A percentile compares a stretch with the other conserved stretches of the same genome.
Conservation (phyloP, 2,113 vertebrate genomes). For the Paradisaea rubra region DNA sequence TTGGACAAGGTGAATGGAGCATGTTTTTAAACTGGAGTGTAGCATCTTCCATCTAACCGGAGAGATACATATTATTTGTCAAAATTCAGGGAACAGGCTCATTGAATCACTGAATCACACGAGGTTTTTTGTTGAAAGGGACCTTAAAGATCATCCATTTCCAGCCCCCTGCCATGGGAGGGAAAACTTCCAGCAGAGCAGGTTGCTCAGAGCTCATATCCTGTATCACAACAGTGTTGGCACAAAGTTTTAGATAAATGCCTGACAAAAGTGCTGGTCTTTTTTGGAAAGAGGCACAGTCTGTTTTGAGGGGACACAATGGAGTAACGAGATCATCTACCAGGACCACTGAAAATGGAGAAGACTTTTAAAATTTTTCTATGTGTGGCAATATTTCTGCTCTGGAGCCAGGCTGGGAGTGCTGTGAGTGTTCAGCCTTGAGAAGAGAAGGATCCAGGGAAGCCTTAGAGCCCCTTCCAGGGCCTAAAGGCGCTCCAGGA, state of each 20-base stretch:
- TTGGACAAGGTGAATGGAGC: not conserved
- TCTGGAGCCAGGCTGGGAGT: not conserved
- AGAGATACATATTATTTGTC: fast-evolving
- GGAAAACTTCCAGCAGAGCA: not conserved
- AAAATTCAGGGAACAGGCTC: not conserved
- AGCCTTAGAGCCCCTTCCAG: fast-evolving
- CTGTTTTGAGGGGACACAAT: fast-evolving
- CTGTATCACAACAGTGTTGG: not conserved
- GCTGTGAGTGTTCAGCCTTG: fast-evolving
- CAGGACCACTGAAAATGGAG: not conserved
- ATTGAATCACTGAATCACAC: not conserved
- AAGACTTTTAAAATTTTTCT: not conserved
- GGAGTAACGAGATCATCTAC: not conserved
- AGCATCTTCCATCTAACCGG: not conserved
- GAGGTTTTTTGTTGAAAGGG: not conserved
- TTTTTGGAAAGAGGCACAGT: not conserved
- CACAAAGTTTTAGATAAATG: not conserved
- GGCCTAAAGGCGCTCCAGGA: not conserved
- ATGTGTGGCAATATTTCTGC: not conserved
- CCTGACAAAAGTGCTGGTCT: not conserved
- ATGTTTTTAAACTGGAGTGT: fast-evolving
- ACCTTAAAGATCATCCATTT: not conserved
- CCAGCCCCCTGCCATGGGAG: not conserved
- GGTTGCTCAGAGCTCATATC: not conserved
- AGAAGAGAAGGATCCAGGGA: not conserved